Base-by-base conservation (phyloP, 2,888 invertebrate species). In the Arctia plantaginis region DNA sequence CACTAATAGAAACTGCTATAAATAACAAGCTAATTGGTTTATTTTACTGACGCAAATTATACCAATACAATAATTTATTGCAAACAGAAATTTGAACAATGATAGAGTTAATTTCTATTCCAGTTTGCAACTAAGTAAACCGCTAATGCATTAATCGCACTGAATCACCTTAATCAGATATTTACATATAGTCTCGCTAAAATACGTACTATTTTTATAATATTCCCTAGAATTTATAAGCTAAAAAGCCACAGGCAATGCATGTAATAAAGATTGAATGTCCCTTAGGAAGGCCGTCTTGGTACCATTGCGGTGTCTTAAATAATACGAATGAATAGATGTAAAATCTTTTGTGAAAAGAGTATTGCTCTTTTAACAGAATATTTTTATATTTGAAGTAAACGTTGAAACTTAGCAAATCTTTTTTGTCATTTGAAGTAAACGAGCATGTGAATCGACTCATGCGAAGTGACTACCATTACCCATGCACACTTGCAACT, bases 291-390 rank as follows among this genome's bases (percentile, higher is more conserved):
- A 71, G 71, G 47, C 39, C 55, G 71, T 71, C 71, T 71, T 55
- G 27, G 41, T 4, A 47, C 33, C 55, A 30, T 3, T 2, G n/a
- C 39, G 23, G 39, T 65, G 59, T 62, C 41, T 33, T 62, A 47
- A 71, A 55, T 71, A 71, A 75, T 75, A 39, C 41, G 66, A 64
- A 64, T 74, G 71, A 71, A 71, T 75, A 75, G n/a, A 55, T 64
- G 74, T 68, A 71, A 71, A 68, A 71, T 68, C 51, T 41, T 35
- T 71, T 55, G 51, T 55, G 51, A 23, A 55, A n/a, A 55, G 51
- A n/a, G 62, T 62, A 33, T 33, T 35, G 27, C 13, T 12, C 33
- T 67, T 68, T 18, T 67, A 59, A 72, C 4, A 59, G 30, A 23
- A 30, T 41, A 59, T 30, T 67, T 39, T 51, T 33, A 12, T 69